Evolutionary conservation across 1,140 invertebrate genomes (phyloP), one percentile per base, ranked within the genome.

Genomic region (Bradynema listronoti): DNA sequence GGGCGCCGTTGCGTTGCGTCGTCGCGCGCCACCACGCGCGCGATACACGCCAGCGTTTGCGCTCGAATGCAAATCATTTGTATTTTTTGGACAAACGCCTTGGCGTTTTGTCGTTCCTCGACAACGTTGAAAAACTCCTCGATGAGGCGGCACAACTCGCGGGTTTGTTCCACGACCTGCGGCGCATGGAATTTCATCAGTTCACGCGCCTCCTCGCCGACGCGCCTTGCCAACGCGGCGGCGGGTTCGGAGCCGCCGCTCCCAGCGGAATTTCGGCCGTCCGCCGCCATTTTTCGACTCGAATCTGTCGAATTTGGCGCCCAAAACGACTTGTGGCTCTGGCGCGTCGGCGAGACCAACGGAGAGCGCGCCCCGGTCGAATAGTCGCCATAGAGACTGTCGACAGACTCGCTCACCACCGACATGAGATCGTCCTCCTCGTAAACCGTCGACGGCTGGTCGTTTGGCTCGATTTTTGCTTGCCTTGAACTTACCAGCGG

Each of bases 361-460:
- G 27, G 33, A 30, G 24, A 19, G 14, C 22, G 24, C 4, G 19
- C 16, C 42, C 33, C 16, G 11, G 16, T 25, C 19, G 0, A 27
- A 65, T 29, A 34, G 16, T 22, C 47, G 16, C 47, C 47, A 50
- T 50, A 50, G 3, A 50, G 47, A 24, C 47, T 50, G 24, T 47
- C 34, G 4, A 47, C 16, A 6, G 56, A 43, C 14, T 71, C 34
- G 34, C 60, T 71, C 32, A 61, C 41, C 25, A 68, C 66, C 11
- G 61, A 66, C 14, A 42, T 42, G 22, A 68, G 49, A 50, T 68
- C 66, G 39, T 68, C 66, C 45, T 68, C 66, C 58, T 68, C 65
- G n/a, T 56, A 25, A 19, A 68, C 67, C 14, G 50, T 5, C 19
- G 51, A 27, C 11, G 42, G 19, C 9, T 36, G 34, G 29, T 33